phyloP scores from a whole-genome alignment of 2,113 vertebrate species.

The Garra rufa region DNA sequence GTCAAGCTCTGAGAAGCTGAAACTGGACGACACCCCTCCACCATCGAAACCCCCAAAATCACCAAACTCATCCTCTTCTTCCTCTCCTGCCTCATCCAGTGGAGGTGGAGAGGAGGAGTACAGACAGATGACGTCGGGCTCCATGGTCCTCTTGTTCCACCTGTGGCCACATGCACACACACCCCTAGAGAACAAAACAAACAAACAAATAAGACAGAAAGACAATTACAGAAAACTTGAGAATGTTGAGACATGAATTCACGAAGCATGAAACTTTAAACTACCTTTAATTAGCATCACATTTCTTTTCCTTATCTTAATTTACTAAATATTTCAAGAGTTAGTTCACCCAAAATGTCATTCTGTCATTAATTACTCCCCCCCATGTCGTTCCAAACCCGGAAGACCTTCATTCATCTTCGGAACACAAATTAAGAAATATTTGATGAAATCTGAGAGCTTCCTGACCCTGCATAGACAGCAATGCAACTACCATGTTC shows the following conservation, averaged over 20 bases:
- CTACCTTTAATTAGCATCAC: neutral
- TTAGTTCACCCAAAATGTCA: too few relatives aligned
- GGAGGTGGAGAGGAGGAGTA: constrained; percentile 88
- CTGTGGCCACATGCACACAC: constrained; percentile 71
- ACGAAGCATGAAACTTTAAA: too few relatives aligned
- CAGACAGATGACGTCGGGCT: constrained; percentile 87
- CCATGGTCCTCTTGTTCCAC: constrained; percentile 81
- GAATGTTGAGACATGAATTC: neutral
- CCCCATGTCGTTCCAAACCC: too few relatives aligned
- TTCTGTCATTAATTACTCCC: too few relatives aligned
- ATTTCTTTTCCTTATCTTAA: neutral
- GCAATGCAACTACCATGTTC: too few relatives aligned
- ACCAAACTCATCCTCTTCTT: constrained; percentile 90
- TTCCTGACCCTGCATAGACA: too few relatives aligned
- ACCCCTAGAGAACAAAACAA: constrained; percentile 11
- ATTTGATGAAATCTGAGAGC: too few relatives aligned
- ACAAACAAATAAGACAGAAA: neutral
- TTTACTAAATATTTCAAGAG: neutral
- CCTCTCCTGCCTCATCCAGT: constrained; percentile 83
- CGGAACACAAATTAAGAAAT: too few relatives aligned
- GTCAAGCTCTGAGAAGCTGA: constrained; percentile 80
- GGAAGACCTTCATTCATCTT: too few relatives aligned
- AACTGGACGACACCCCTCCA: constrained; percentile 73
- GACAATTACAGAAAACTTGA: neutral
- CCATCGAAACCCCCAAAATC: constrained; percentile 86